These are phyloP conservation scores for Microcebus griseorufus DNA, from an alignment of 2,113 vertebrate genomes.

Conservation along the genomic window DNA sequence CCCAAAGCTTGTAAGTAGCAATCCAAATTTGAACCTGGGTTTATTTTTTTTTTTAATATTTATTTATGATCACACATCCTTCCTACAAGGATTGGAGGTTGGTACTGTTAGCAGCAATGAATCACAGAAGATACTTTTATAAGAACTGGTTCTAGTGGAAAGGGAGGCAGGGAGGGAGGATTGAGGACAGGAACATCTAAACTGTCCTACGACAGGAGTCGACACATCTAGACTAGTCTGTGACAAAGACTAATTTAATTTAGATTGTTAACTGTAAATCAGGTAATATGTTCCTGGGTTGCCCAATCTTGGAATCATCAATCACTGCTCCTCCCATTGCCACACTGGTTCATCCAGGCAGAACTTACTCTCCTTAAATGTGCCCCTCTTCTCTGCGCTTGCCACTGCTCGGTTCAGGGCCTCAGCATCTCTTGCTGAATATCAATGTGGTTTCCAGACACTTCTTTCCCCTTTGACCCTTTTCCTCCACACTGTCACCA, in stretches of 20 bases:
- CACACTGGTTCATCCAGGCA: neutral
- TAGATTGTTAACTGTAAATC: neutral
- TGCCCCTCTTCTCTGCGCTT: neutral
- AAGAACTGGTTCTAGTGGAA: neutral
- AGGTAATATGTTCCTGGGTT: neutral
- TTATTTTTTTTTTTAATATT: neutral
- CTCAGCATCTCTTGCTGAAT: neutral
- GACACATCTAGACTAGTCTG: neutral
- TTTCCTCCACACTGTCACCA: neutral
- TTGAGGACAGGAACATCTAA: neutral
- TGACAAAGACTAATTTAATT: neutral
- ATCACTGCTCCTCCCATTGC: neutral
- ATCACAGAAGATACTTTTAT: neutral
- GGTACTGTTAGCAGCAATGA: neutral
- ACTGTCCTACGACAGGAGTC: neutral
- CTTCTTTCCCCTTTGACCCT: neutral
- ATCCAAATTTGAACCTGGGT: neutral
- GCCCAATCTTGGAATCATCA: neutral
- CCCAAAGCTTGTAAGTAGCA: neutral
- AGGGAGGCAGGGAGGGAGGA: neutral
- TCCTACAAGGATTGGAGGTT: neutral
- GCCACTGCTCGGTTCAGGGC: rapidly evolving
- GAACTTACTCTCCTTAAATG: neutral
- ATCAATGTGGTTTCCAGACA: neutral
- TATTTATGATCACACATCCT: neutral